Evolutionary conservation across 2,113 vertebrate species (phyloP).

Genomic region (Hemichromis elongatus): DNA sequence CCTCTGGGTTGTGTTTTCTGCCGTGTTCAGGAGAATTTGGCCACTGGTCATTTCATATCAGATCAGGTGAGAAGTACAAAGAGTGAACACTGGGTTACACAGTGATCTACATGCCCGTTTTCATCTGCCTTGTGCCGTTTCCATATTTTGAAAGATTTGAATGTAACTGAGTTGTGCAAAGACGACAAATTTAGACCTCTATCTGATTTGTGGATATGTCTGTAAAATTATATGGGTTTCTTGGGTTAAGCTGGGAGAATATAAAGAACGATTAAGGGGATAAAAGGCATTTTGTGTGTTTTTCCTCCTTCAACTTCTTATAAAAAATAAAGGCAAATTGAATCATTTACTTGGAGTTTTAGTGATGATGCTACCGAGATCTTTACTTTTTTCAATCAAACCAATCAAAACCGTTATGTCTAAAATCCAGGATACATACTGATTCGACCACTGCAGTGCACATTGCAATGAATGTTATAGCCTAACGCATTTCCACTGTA

Average conservation of each 20-base stretch:
- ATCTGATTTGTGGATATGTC: neutral
- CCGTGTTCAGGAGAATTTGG: accelerated
- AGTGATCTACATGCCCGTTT: neutral
- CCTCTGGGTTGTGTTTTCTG: accelerated
- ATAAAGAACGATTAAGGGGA: accelerated
- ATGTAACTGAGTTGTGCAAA: accelerated
- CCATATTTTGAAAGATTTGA: neutral
- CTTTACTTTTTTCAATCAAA: neutral
- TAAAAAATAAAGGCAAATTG: neutral
- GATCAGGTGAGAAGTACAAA: neutral
- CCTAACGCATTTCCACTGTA: neutral
- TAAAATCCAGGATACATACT: neutral
- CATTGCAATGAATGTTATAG: neutral
- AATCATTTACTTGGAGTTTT: neutral
- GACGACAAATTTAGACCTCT: accelerated
- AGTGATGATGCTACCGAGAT: neutral
- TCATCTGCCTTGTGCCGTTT: neutral
- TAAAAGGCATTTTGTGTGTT: neutral
- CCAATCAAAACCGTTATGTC: neutral
- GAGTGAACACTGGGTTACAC: neutral
- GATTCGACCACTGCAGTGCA: neutral
- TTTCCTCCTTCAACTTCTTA: neutral
- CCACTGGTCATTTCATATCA: accelerated
- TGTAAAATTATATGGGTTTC: neutral
- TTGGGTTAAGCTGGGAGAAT: neutral